phyloP scores from a whole-genome alignment of 2,888 invertebrate species.

The Muscina levida region DNA sequence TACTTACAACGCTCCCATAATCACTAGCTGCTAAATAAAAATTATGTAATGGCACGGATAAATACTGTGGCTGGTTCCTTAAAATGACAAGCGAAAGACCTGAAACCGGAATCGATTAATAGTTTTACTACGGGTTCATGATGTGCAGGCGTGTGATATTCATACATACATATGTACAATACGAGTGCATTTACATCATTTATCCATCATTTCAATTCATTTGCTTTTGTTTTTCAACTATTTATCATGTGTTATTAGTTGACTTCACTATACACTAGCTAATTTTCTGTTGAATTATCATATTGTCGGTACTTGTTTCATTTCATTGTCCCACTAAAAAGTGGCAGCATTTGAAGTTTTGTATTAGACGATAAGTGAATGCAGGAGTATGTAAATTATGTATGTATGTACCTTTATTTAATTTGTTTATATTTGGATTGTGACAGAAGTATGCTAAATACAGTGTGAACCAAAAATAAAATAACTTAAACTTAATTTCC shows the following conservation, averaged over 20 bases:
- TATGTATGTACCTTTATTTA: no score
- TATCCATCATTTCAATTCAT: constrained; percentile 12
- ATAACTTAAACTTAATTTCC: no score
- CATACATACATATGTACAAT: not conserved
- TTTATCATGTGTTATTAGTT: constrained; percentile 34
- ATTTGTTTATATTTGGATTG: no score
- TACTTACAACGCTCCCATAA: not conserved
- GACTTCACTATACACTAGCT: constrained; percentile 24
- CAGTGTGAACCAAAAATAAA: no score
- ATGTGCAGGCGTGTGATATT: not conserved
- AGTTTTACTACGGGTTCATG: constrained; percentile 58
- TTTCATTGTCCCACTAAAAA: constrained; percentile 17
- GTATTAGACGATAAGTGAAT: no score
- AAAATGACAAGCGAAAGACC: constrained; percentile 47
- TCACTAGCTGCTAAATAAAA: constrained; percentile 64
- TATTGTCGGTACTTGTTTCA: not conserved
- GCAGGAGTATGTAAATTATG: no score
- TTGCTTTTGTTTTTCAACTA: constrained; percentile 13
- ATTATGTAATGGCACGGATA: constrained; percentile 71
- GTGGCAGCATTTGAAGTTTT: constrained; percentile 40
- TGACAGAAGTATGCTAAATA: no score
- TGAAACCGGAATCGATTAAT: constrained; percentile 72
- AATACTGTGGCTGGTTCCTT: constrained; percentile 42
- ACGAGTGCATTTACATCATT: constrained; percentile 25
- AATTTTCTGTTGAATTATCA: not conserved